A percentile compares a stretch with the other conserved stretches of the same genome.
Evolutionary conservation across 2,888 invertebrate genomes (phyloP).

Genomic region (Rotaria socialis): DNA sequence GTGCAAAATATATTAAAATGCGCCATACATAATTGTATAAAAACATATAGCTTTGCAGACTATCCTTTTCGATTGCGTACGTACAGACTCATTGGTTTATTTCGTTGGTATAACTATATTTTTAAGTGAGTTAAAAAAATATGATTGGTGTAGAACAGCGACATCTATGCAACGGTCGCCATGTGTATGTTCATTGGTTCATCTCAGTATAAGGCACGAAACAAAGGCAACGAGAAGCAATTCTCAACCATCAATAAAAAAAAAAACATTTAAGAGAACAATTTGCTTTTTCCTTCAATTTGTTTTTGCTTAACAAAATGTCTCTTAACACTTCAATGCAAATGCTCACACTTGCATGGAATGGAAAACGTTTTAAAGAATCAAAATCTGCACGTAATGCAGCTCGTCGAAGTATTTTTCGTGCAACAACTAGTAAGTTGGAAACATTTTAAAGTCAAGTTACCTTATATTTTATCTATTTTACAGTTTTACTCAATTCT

Average conservation of each 20-base stretch:
- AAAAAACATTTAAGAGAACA: too few species aligned
- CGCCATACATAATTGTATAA: too few species aligned
- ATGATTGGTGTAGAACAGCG: neutral
- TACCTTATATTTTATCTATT: too few species aligned
- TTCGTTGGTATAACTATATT: too few species aligned
- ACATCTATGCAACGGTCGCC: neutral
- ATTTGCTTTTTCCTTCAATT: neutral
- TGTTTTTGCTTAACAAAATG: neutral
- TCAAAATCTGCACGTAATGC: slow-evolving; percentile 16
- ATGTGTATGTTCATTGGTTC: neutral
- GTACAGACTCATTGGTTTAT: too few species aligned
- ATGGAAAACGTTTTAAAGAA: neutral
- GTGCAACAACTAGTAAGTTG: neutral
- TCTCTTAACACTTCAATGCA: neutral
- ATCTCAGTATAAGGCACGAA: neutral
- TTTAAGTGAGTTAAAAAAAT: too few species aligned
- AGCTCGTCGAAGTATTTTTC: neutral
- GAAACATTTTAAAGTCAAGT: too few species aligned
- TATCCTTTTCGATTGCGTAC: too few species aligned
- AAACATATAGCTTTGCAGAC: too few species aligned
- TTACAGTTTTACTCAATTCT: neutral
- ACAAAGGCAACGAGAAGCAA: neutral
- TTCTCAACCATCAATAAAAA: neutral
- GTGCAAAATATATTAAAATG: too few species aligned
- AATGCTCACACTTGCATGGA: neutral